phyloP scores from a whole-genome alignment of 2,113 vertebrate genomes.

The Nothocercus nigrocapillus region DNA sequence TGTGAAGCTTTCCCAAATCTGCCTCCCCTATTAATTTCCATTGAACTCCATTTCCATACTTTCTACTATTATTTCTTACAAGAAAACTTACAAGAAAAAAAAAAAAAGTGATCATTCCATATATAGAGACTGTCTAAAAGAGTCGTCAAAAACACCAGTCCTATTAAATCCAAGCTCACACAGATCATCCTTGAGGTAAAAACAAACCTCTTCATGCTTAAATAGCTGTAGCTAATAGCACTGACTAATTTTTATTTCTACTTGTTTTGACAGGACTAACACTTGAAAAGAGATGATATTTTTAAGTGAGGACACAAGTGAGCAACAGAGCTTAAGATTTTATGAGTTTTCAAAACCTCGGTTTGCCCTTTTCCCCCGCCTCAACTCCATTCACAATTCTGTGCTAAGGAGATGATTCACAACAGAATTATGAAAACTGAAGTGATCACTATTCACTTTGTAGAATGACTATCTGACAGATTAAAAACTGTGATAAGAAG shows the following conservation, averaged over 20 bases:
- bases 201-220: neutral
- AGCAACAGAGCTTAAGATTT: neutral
- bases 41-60: neutral
- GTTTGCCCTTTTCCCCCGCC: neutral
- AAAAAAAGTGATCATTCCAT: too few species aligned
- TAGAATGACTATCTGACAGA: neutral
- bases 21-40: neutral
- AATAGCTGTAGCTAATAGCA: neutral
- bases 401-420: neutral
- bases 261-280: neutral
- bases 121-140: neutral
- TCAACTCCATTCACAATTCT: neutral
- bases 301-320: neutral
- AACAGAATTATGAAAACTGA: neutral
- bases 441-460: neutral
- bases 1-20: neutral
- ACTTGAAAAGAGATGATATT: neutral
- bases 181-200: neutral
- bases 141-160: neutral
- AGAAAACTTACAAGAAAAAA: neutral
- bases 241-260: neutral
- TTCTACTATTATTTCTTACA: neutral
- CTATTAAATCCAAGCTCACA: neutral
- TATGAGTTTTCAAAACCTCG: neutral
- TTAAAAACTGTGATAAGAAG: neutral